Percentiles rank a stretch among this genome's conserved stretches.
phyloP scores from a whole-genome alignment of 2,888 invertebrate genomes.

The Sialis lutaria region DNA sequence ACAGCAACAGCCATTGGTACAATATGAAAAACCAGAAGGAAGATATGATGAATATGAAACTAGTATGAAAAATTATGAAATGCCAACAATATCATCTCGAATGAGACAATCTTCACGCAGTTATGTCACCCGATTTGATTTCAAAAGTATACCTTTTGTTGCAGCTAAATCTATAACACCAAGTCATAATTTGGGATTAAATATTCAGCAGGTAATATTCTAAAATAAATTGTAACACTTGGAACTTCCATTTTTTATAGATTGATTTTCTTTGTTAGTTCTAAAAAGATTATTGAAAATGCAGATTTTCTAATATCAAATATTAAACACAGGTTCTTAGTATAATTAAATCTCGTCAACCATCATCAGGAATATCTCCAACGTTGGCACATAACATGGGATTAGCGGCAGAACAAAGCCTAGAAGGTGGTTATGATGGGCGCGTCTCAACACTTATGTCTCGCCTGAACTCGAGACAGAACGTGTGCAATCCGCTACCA shows the following conservation, averaged over 20 bases:
- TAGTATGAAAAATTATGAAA: constrained; percentile 27
- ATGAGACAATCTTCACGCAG: constrained; percentile 40
- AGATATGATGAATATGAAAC: neutral
- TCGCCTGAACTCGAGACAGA: constrained; percentile 18
- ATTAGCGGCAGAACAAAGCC: constrained; percentile 21
- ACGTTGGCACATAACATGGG: constrained; percentile 26
- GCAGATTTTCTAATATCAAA: no score
- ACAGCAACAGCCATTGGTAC: no score
- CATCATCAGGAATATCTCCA: constrained; percentile 22
- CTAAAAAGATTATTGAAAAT: no score
- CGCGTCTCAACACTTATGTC: constrained; percentile 20
- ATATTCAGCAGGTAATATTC: neutral
- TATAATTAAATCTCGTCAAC: constrained; percentile 14
- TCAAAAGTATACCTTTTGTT: constrained; percentile 40
- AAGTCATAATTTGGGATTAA: constrained; percentile 30
- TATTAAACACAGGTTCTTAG: constrained; percentile 3
- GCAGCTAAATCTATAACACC: constrained; percentile 40
- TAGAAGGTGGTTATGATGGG: constrained; percentile 8
- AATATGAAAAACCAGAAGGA: no score
- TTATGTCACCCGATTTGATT: constrained; percentile 28
- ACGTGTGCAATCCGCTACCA: constrained; percentile 12
- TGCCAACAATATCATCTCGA: constrained; percentile 46
- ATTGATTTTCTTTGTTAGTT: no score
- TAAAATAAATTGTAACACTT: no score
- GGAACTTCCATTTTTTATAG: no score